These are phyloP conservation scores for Lasioglossum villosulum DNA, from an alignment of 2,888 invertebrate genomes.

Conservation along the genomic window DNA sequence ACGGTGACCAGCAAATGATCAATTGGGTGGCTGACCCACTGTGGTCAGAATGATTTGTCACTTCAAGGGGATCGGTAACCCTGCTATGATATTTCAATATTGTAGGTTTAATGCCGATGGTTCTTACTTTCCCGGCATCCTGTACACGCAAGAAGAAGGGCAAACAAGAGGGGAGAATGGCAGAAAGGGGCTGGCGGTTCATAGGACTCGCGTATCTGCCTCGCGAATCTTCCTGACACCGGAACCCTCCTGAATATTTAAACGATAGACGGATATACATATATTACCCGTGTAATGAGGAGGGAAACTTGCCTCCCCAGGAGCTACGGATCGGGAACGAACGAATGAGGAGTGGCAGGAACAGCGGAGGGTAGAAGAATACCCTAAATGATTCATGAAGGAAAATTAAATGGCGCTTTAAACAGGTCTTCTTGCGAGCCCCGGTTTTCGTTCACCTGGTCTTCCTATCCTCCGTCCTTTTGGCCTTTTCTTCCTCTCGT, in stretches of 20 bases:
- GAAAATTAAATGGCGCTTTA: conserved; percentile 74
- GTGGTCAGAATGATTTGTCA: background rate
- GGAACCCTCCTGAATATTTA: conserved; percentile 76
- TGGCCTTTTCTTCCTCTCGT: conserved; percentile 22
- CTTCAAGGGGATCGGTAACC: too few species aligned
- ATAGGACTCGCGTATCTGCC: conserved; percentile 59
- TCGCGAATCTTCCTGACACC: conserved; percentile 69
- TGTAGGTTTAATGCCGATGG: background rate
- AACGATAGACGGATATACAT: conserved; percentile 74
- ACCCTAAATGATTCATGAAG: conserved; percentile 74
- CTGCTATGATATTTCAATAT: too few species aligned
- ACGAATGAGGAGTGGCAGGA: conserved; percentile 46
- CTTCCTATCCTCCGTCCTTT: conserved; percentile 8
- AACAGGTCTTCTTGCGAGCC: conserved; percentile 55
- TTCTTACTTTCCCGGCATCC: background rate
- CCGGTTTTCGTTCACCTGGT: conserved; percentile 52
- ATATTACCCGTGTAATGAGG: conserved; percentile 74
- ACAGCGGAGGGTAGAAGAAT: conserved; percentile 52
- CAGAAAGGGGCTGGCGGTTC: conserved; percentile 51
- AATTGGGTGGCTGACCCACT: background rate
- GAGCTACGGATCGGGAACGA: conserved; percentile 46
- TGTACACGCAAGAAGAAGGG: conserved; percentile 49
- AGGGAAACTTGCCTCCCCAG: conserved; percentile 46
- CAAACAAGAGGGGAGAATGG: conserved; percentile 37
- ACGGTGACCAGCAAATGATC: background rate